Evolutionary conservation across 2,113 vertebrate species (phyloP).

Genomic region (Tragelaphus imberbis): DNA sequence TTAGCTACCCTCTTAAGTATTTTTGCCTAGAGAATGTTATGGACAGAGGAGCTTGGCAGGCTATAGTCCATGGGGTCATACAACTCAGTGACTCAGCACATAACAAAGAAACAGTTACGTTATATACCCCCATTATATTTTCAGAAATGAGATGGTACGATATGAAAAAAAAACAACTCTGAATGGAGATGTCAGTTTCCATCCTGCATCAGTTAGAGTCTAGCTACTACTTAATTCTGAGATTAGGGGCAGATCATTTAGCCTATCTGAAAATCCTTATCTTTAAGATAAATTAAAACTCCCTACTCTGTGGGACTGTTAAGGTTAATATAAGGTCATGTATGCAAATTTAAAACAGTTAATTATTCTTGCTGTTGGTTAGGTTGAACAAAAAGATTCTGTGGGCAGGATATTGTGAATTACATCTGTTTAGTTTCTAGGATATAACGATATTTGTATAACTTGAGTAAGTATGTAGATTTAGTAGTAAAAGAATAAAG

Average conservation of each 20-base stretch:
- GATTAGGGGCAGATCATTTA: background rate
- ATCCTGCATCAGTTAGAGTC: background rate
- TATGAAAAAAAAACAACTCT: background rate
- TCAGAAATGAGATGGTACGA: background rate
- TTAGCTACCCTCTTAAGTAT: too few species aligned
- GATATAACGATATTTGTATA: background rate
- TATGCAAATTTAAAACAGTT: background rate
- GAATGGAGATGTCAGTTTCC: background rate
- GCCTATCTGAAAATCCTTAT: background rate
- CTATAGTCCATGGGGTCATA: background rate
- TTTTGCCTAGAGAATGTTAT: too few species aligned
- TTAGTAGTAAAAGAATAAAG: constrained; percentile 21
- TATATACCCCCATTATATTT: background rate
- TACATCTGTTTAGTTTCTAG: background rate
- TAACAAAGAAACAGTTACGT: background rate
- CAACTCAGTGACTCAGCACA: background rate
- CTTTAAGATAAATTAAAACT: constrained; percentile 16
- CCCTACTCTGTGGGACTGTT: background rate
- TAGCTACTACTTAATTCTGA: background rate
- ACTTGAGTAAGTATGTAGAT: background rate
- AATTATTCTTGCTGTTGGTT: background rate
- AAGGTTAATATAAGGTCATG: background rate
- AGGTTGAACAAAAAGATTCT: background rate
- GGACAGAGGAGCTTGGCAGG: background rate
- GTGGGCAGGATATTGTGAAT: background rate